Evolutionary conservation across 2,797 vertebrate genomes (phyloP).

Genomic region (Malacoraja senta): DNA sequence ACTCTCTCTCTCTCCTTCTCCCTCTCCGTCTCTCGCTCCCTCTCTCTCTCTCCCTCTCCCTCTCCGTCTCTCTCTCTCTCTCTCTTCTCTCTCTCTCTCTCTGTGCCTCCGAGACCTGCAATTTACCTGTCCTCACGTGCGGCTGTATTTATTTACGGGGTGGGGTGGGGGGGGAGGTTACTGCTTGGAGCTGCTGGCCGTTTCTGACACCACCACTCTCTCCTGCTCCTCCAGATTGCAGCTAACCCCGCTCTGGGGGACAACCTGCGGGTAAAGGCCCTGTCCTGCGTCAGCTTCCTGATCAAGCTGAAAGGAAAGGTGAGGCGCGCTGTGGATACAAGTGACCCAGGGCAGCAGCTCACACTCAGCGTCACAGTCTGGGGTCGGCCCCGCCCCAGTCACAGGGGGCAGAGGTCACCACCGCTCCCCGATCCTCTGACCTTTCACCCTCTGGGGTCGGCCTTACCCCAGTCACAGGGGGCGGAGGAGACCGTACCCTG

Average conservation of each 20-base stretch:
- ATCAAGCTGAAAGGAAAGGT: slow-evolving; percentile 84
- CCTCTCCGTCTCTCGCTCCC: too few relatives aligned
- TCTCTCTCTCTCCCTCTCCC: not conserved
- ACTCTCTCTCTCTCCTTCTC: too few relatives aligned
- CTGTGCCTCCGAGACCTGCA: too few relatives aligned
- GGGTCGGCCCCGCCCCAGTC: too few relatives aligned
- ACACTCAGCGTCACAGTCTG: rapidly evolving
- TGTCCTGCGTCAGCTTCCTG: slow-evolving; percentile 72
- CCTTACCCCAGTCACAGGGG: too few relatives aligned
- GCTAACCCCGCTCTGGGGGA: slow-evolving; percentile 60
- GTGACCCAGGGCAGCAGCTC: not conserved
- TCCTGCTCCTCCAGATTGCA: slow-evolving; percentile 58
- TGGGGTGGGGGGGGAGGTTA: too few relatives aligned
- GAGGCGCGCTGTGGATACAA: not conserved
- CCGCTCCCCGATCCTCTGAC: too few relatives aligned
- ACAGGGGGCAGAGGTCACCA: not conserved
- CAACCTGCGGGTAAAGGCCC: slow-evolving; percentile 70
- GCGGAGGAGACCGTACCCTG: too few relatives aligned
- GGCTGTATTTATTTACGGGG: too few relatives aligned
- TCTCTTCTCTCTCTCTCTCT: too few relatives aligned
- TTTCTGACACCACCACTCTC: not conserved
- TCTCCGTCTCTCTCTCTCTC: not conserved
- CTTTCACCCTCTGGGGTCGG: too few relatives aligned
- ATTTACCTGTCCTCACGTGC: too few relatives aligned
- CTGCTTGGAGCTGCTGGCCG: not conserved